Base-by-base conservation (phyloP, 64 coral and sea anemone genomes). In the Actinia tenebrosa region DNA sequence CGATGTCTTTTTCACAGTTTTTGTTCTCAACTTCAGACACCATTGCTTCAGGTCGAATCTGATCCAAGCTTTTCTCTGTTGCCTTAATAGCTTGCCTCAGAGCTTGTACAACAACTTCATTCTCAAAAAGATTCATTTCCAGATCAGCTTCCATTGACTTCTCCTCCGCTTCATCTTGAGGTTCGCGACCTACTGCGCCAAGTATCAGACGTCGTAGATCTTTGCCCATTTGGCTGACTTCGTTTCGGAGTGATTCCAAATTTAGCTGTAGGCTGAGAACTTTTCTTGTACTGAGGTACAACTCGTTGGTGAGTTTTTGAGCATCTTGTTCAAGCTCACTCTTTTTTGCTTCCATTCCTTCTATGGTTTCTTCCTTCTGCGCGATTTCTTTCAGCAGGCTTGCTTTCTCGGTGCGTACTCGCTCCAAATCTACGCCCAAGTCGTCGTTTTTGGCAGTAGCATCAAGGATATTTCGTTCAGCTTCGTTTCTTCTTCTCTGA, bases 211-310 rank as follows among this genome's bases (percentile, higher is more conserved):
- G 86, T 45, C 84, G 87, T 37, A 96, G 80, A 20, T 96, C 91
- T 52, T 92, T 92, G 43, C 91, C 86, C 46, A 88, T 45, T 56
- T 80, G 45, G 52, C 63, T 88, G 2, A 97, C 83, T 25, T 97
- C 94, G 60, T 90, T 97, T 17, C 89, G 85, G 25, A 97, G 83
- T 23, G 88, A 90, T 15, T 97, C 94, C 7, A 87, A 80, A 59
- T 93, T 97, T 19, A 90, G 88, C 43, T 97, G 88, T 37, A 93
- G 71, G 17, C 89, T 78, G 78, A 97, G 78, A 10, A 96, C 94
- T 84, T 96, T 96, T 78, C 91, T 89, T 55, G 91, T 96, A 22
- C 88, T 89, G 80, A 96, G 83, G 47, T 93, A 96, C 88, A 96
- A 82, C 44, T 93, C 88, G 44, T 96, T 96, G 45, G 91, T 84